Evolutionary conservation across 2,888 invertebrate species (phyloP).

Genomic region (Sclerodermus sp.): DNA sequence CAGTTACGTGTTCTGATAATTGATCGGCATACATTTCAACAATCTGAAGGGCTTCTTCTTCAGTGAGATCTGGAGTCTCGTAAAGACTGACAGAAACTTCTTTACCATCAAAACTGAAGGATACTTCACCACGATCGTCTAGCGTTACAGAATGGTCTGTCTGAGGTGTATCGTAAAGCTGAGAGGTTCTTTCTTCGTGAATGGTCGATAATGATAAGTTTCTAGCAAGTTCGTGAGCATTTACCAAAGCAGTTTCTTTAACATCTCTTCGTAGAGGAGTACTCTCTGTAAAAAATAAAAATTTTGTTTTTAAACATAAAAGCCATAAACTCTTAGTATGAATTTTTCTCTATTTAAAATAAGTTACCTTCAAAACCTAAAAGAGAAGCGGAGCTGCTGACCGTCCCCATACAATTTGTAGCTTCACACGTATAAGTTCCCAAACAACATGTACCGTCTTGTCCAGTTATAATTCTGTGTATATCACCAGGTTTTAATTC

Average conservation of each 20-base stretch:
- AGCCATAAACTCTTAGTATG: too few species aligned
- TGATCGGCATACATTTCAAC: conserved; percentile 95
- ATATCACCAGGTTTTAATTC: conserved; percentile 90
- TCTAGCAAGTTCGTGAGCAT: conserved; percentile 61
- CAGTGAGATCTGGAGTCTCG: conserved; percentile 89
- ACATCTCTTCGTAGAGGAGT: conserved; percentile 26
- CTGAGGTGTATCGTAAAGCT: conserved; percentile 82
- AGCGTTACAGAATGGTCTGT: conserved; percentile 70
- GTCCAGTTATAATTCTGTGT: conserved; percentile 85
- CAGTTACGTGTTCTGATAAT: conserved; percentile 83
- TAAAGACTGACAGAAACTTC: conserved; percentile 89
- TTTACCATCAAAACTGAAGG: conserved; percentile 89
- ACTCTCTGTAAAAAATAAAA: conserved; percentile 20
- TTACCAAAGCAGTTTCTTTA: conserved; percentile 19
- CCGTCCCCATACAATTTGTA: conserved; percentile 87
- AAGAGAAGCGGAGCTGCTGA: conserved; percentile 84
- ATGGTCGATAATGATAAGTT: conserved; percentile 88
- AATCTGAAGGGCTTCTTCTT: conserved; percentile 88
- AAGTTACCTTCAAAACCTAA: conserved; percentile 79
- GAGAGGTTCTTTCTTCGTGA: conserved; percentile 87
- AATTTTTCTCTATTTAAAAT: not conserved
- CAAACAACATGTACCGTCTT: conserved; percentile 86
- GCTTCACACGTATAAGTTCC: conserved; percentile 92
- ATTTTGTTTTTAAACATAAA: too few species aligned
- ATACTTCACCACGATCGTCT: conserved; percentile 83